A percentile compares a stretch with the other conserved stretches of the same genome.
Evolutionary conservation across 2,797 vertebrate genomes (phyloP).

Genomic region (Enteromius paludinosus): DNA sequence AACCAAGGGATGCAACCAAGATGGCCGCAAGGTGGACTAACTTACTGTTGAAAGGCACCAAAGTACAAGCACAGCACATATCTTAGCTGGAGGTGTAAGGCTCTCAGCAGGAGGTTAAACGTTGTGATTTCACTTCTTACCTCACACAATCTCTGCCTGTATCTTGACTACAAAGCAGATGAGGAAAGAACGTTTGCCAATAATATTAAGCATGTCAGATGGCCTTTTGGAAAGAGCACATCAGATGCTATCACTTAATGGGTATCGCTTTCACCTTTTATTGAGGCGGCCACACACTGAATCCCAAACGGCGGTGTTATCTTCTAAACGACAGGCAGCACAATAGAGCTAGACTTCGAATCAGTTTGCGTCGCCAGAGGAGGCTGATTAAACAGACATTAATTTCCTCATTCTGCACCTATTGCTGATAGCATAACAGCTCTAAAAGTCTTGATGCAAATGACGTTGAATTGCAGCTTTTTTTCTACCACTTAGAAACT

Average conservation of each 20-base stretch:
- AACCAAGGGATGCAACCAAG: neutral
- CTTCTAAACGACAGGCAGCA: conserved; percentile 43
- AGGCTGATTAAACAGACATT: conserved; percentile 53
- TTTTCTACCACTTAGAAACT: conserved; percentile 13
- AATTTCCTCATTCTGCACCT: conserved; percentile 50
- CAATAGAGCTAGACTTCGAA: conserved; percentile 49
- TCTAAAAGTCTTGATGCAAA: conserved; percentile 45
- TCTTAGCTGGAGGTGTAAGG: conserved; percentile 3
- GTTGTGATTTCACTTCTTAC: conserved; percentile 25
- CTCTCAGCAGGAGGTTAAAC: conserved; percentile 19
- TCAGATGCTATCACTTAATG: conserved; percentile 57
- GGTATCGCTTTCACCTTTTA: conserved; percentile 54
- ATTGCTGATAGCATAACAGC: conserved; percentile 43
- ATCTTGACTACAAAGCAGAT: conserved; percentile 29
- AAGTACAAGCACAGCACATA: neutral
- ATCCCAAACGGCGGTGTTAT: conserved; percentile 50
- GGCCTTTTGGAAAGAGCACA: conserved; percentile 59
- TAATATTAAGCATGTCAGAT: conserved; percentile 56
- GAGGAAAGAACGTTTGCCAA: conserved; percentile 39
- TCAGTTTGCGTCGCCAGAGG: conserved; percentile 42
- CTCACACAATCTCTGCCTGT: conserved; percentile 13
- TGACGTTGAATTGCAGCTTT: conserved; percentile 11
- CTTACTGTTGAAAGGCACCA: conserved; percentile 1
- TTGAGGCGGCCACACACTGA: conserved; percentile 34
- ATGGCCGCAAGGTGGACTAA: neutral